phyloP scores from a whole-genome alignment of 2,797 vertebrate genomes.

The Brotula barbata region DNA sequence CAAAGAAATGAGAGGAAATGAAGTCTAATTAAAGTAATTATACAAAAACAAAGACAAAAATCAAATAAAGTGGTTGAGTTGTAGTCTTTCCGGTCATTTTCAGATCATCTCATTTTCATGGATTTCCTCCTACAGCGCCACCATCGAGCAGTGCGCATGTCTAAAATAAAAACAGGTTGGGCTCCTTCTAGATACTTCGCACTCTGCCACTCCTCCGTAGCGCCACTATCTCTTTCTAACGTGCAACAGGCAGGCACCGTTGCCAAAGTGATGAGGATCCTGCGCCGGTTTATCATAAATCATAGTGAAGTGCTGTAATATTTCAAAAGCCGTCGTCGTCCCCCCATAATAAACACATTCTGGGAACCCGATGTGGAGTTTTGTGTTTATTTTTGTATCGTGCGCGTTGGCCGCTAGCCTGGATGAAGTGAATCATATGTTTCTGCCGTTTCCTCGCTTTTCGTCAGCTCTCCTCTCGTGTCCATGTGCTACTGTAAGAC shows the following conservation, averaged over 20 bases:
- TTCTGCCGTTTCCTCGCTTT: constrained; percentile 54
- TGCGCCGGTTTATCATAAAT: constrained; percentile 51
- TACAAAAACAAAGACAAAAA: too few relatives aligned
- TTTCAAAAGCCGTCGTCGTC: constrained; percentile 49
- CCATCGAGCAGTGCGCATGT: not conserved
- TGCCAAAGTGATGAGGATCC: constrained; percentile 33
- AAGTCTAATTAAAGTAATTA: too few relatives aligned
- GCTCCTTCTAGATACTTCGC: not conserved
- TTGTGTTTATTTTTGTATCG: constrained; percentile 66
- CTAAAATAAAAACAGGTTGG: not conserved
- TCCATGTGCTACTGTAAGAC: constrained; percentile 66
- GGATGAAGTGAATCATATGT: constrained; percentile 68
- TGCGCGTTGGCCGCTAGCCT: constrained; percentile 60
- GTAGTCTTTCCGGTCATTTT: not conserved
- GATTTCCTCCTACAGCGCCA: not conserved
- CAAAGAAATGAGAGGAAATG: too few relatives aligned
- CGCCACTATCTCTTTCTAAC: constrained; percentile 19
- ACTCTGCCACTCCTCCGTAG: constrained; percentile 3
- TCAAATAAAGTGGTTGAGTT: too few relatives aligned
- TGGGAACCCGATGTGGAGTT: constrained; percentile 54
- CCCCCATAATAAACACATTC: constrained; percentile 60
- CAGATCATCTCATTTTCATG: not conserved
- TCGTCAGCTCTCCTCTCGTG: constrained; percentile 33
- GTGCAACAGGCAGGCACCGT: constrained; percentile 4
- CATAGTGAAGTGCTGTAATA: constrained; percentile 50